Evolutionary conservation across 2,888 invertebrate species (phyloP).

Genomic region (Xestia rhomboidea): DNA sequence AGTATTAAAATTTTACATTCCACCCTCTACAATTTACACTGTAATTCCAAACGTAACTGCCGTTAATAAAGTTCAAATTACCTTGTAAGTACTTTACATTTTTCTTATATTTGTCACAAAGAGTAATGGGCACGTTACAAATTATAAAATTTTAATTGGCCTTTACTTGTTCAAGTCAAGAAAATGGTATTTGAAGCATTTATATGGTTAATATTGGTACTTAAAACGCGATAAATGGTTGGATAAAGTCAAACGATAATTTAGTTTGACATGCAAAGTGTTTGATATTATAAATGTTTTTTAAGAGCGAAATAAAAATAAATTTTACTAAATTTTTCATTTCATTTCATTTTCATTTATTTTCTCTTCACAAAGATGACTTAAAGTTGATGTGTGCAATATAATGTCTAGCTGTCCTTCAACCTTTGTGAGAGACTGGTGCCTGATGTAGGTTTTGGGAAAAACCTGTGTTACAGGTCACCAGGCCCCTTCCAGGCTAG

Average conservation of each 20-base stretch:
- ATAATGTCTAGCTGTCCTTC: no score
- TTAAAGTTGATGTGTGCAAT: no score
- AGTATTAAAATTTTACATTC: constrained; percentile 19
- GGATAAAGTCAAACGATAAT: constrained; percentile 25
- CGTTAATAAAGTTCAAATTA: constrained; percentile 21
- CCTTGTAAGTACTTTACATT: not conserved
- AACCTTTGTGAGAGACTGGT: no score
- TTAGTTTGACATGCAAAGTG: constrained; percentile 44
- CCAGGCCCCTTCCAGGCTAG: no score
- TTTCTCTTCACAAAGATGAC: no score
- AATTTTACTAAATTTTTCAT: no score
- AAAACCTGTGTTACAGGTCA: no score
- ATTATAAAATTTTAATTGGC: constrained; percentile 63
- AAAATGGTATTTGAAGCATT: constrained; percentile 53
- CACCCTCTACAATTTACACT: not conserved
- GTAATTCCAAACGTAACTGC: constrained; percentile 18
- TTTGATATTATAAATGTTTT: constrained; percentile 4
- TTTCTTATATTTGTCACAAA: constrained; percentile 24
- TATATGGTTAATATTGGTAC: constrained; percentile 29
- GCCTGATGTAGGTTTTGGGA: no score
- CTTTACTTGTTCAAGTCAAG: constrained; percentile 42
- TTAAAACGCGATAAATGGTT: constrained; percentile 34
- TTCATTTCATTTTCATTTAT: no score
- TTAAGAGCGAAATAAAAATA: not conserved
- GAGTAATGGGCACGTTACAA: constrained; percentile 51